Evolutionary conservation across 2,797 vertebrate species (phyloP).

Genomic region (Falco novaeseelandiae): DNA sequence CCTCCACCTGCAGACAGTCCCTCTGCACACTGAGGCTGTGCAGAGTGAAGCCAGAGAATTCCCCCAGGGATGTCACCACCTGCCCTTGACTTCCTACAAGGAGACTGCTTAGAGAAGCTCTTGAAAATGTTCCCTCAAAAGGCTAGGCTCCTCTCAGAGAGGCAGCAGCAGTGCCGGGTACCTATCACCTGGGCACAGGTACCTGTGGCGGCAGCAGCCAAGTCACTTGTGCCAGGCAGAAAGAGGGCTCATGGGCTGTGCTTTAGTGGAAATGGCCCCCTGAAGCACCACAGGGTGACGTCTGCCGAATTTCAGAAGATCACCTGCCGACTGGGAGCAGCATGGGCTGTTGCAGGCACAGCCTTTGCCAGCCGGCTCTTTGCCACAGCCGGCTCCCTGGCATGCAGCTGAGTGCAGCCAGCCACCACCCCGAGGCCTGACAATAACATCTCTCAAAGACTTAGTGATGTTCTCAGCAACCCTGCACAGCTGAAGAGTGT

Average conservation of each 20-base stretch:
- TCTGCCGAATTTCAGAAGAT: neutral
- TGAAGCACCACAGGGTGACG: accelerated
- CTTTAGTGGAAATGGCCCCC: neutral
- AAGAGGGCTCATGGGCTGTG: accelerated
- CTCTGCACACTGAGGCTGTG: neutral
- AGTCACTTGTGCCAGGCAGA: accelerated
- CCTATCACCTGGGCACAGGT: neutral
- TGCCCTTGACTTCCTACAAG: accelerated
- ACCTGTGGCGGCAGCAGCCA: neutral
- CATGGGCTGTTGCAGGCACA: neutral
- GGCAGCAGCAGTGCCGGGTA: accelerated
- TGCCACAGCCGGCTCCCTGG: neutral
- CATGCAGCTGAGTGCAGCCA: accelerated
- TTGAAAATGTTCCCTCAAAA: neutral
- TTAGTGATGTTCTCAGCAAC: neutral
- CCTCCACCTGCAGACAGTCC: accelerated
- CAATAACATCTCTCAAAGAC: neutral
- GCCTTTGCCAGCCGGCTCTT: neutral
- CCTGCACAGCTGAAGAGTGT: neutral
- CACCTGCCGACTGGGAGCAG: neutral
- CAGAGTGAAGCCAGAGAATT: neutral
- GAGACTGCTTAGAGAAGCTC: neutral
- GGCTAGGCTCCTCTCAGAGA: neutral
- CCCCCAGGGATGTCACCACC: neutral
- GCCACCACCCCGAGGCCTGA: neutral